Base-by-base conservation (phyloP, 2,888 invertebrate genomes). In the Macrophya alboannulata region DNA sequence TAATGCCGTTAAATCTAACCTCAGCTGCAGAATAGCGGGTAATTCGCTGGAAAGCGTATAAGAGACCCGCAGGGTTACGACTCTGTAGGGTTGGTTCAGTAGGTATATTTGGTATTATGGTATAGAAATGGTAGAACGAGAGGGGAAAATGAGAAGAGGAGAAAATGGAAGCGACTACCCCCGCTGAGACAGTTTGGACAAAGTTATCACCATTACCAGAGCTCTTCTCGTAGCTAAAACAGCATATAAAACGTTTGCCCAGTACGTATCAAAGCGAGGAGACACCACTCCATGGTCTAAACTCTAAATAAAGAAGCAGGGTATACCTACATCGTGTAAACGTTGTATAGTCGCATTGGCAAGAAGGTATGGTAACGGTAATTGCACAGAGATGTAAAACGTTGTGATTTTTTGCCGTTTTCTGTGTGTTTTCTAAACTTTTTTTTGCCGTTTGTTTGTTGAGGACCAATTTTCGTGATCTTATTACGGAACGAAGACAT, bases 1-100 rank as follows among this genome's bases (percentile, higher is more conserved):
- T 81, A 81, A 81, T 62, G 81, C 62, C 81, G 62, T 81, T 81
- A 81, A 81, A 62, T 81, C 81, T 43, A 59, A 81, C 81, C 81
- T 81, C 81, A 43, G 62, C 25, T 40, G 37, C 10, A 79, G 62
- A 59, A 62, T 43, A 43, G 21, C 21, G 43, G 62, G 62, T 81
- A 81, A 81, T 81, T 81, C 81, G 81, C 40, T 59, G 62, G n/a
- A 43, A 43, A 81, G 15, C 40, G n/a, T 45, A 25, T 43, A 62
- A 25, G 62, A 62, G 43, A 81, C 81, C 81, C 81, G 45, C 81
- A 59, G 59, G 43, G 62, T 59, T 81, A 40, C 62, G 59, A 81
- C 59, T 62, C 40, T 43, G 72, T 4, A 77, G 76, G 76, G 51
- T 77, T 51, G 81, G 12, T 17, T 55, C 37, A 4, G 40, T 81